These are phyloP conservation scores for Ivindomyrus marchei DNA, from an alignment of 2,113 vertebrate genomes.

Conservation along the genomic window DNA sequence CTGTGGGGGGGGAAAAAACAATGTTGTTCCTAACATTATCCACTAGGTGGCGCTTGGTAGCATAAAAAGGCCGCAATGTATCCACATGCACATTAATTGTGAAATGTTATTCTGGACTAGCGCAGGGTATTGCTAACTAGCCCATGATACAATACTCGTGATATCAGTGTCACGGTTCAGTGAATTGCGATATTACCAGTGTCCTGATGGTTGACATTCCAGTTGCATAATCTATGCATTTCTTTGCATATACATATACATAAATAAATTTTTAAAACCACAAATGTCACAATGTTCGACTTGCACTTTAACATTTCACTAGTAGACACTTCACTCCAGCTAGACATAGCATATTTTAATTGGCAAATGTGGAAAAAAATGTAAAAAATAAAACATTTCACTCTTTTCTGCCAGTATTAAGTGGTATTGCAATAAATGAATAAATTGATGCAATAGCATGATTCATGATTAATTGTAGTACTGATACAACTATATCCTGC, in stretches of 20 bases:
- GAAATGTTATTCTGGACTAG: not conserved
- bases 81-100: not conserved
- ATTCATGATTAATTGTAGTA: not conserved
- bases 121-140: not conserved
- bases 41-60: not conserved
- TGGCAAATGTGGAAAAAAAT: not conserved
- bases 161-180: not conserved
- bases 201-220: not conserved
- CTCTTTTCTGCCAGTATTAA: not conserved
- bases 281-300: not conserved
- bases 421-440: not conserved
- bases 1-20: not conserved
- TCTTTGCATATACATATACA: not conserved
- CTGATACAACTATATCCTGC: not conserved
- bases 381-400: not conserved
- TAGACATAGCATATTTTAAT: not conserved
- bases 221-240: not conserved
- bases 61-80: not conserved
- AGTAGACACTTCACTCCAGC: not conserved
- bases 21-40: not conserved
- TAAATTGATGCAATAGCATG: not conserved
- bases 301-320: no score
- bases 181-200: not conserved
- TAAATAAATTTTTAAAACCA: not conserved
- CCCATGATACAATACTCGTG: not conserved